Evolutionary conservation across 2,888 invertebrate species (phyloP).

Genomic region (Folsomia candida): DNA sequence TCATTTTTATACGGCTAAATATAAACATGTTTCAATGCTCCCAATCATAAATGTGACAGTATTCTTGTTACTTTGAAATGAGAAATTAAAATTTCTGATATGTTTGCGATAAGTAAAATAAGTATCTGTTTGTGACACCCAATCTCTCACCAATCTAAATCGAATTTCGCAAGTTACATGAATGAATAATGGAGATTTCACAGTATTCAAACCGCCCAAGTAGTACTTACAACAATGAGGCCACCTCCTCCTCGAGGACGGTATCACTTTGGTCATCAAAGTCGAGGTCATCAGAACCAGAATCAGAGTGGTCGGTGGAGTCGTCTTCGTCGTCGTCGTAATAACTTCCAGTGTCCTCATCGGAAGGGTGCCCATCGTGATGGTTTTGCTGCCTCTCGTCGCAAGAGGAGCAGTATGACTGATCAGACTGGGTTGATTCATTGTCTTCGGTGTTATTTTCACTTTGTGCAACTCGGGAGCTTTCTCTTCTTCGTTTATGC

Average conservation of each 20-base stretch:
- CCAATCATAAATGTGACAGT: too few species aligned
- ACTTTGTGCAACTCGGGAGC: background rate
- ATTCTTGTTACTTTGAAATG: too few species aligned
- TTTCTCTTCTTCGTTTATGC: conserved; percentile 2
- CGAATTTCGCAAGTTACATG: too few species aligned
- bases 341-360: background rate
- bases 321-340: background rate
- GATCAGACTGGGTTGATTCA: background rate
- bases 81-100: too few species aligned
- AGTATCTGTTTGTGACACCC: too few species aligned
- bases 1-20: too few species aligned
- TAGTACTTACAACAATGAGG: conserved; percentile 1
- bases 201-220: too few species aligned
- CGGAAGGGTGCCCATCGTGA: background rate
- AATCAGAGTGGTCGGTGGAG: background rate
- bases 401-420: conserved; percentile 10
- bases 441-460: background rate
- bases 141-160: too few species aligned
- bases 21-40: too few species aligned
- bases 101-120: too few species aligned
- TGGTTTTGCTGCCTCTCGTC: background rate
- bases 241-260: conserved; percentile 6
- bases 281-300: background rate
- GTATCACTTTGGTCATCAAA: background rate
- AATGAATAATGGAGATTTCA: too few species aligned